Evolutionary conservation across 2,113 vertebrate genomes (phyloP).

Genomic region (Ploceus nigricollis): DNA sequence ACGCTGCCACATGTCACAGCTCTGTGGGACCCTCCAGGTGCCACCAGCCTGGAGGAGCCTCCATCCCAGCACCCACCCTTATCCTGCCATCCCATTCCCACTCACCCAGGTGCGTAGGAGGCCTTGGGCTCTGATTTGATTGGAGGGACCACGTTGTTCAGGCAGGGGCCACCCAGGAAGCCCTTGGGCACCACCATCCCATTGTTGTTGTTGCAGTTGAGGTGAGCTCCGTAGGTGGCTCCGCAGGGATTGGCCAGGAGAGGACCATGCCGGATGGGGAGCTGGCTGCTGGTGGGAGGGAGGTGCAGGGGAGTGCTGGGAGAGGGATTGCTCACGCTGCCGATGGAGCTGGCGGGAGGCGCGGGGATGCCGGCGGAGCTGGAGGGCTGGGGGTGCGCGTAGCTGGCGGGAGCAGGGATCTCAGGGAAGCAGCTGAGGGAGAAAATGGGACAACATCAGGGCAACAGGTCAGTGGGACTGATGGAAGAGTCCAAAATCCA

Average conservation of each 20-base stretch:
- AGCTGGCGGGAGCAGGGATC: slow-evolving; percentile 83
- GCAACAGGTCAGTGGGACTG: neutral
- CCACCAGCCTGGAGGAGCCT: neutral
- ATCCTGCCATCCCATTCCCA: neutral
- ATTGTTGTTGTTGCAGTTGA: slow-evolving; percentile 83
- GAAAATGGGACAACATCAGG: slow-evolving; percentile 22
- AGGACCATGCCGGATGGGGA: slow-evolving; percentile 67
- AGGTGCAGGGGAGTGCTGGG: slow-evolving; percentile 70
- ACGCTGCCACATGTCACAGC: fast-evolving
- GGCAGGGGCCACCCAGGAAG: slow-evolving; percentile 79
- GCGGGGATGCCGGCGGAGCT: slow-evolving; percentile 37
- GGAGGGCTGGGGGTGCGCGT: slow-evolving; percentile 70
- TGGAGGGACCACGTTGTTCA: slow-evolving; percentile 75
- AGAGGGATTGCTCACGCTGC: slow-evolving; percentile 42
- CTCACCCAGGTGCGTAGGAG: slow-evolving; percentile 92
- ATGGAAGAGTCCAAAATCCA: neutral
- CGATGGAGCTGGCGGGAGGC: neutral
- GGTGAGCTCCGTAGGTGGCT: slow-evolving; percentile 60
- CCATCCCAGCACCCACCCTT: neutral
- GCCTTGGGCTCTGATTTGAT: slow-evolving; percentile 92
- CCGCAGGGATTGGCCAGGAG: slow-evolving; percentile 69
- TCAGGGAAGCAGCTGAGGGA: slow-evolving; percentile 92
- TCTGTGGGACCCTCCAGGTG: neutral
- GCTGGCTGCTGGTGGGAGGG: slow-evolving; percentile 49
- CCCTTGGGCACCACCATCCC: slow-evolving; percentile 80